Conservation (phyloP, 2,888 invertebrate species). For the Drosophila cyrtoloma region DNA sequence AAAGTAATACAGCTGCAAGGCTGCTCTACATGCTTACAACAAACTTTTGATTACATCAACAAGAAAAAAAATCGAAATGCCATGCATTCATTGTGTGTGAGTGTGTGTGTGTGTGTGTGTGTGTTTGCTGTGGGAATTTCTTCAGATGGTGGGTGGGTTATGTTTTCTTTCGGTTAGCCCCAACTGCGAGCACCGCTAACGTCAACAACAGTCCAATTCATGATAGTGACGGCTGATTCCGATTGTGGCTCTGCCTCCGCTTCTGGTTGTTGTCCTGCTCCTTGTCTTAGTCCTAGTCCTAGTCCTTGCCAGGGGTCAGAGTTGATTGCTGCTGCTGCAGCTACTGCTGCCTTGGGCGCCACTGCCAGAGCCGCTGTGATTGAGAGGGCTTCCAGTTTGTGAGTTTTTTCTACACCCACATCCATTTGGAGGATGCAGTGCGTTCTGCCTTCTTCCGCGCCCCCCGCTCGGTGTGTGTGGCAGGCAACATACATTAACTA, state of each 20-base stretch:
- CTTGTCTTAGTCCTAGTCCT: background rate
- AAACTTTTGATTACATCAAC: slow-evolving; percentile 46
- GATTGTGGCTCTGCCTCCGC: slow-evolving; percentile 9
- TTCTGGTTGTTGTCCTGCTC: background rate
- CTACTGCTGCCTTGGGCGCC: background rate
- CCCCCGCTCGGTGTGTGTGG: slow-evolving; percentile 20
- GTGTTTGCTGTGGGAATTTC: slow-evolving; percentile 19
- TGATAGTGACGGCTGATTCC: slow-evolving; percentile 47
- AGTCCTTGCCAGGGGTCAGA: slow-evolving; percentile 12
- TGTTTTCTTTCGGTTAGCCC: slow-evolving; percentile 59
- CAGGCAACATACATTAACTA: slow-evolving; percentile 84
- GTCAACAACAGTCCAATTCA: slow-evolving; percentile 70
- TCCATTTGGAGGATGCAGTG: slow-evolving; percentile 42
- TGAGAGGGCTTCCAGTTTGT: slow-evolving; percentile 27
- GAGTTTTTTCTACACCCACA: slow-evolving; percentile 18
- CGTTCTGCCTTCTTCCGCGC: background rate
- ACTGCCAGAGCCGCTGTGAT: slow-evolving; percentile 36
- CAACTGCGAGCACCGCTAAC: slow-evolving; percentile 75
- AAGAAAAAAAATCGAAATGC: slow-evolving; percentile 45
- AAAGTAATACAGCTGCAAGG: slow-evolving; percentile 42
- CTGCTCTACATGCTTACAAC: slow-evolving; percentile 49
- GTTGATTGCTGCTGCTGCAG: slow-evolving; percentile 40
- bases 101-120: slow-evolving; percentile 32
- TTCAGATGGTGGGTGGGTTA: slow-evolving; percentile 50
- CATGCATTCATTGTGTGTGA: slow-evolving; percentile 23